These are phyloP conservation scores for Drosophila gunungcola DNA, from an alignment of 1,140 invertebrate genomes.

Conservation along the genomic window DNA sequence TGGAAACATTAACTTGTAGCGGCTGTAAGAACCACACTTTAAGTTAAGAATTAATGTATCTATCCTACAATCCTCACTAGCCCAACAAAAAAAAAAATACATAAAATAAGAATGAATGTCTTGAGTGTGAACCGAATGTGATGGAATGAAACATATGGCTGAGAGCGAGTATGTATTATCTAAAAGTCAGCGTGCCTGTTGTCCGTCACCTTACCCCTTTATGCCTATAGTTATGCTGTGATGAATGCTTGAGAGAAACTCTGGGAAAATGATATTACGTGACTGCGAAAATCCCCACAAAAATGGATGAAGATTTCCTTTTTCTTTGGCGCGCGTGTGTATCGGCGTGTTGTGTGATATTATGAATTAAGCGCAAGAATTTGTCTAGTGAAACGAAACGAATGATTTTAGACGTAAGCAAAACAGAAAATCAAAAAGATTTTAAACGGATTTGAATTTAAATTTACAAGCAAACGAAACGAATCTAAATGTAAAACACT, in stretches of 20 bases:
- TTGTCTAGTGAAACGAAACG: conserved; percentile 42
- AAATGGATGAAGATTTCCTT: conserved; percentile 31
- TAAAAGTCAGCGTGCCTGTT: conserved; percentile 30
- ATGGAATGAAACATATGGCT: conserved; percentile 30
- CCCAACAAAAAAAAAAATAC: conserved; percentile 3
- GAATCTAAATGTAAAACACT: conserved; percentile 35
- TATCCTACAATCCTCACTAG: conserved; percentile 16
- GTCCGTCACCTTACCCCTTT: conserved; percentile 21
- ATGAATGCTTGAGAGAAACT: conserved; percentile 40
- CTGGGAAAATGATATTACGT: conserved; percentile 27
- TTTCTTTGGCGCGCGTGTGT: conserved; percentile 68
- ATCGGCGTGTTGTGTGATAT: conserved; percentile 81
- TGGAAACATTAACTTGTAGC: conserved; percentile 60
- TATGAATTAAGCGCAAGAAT: conserved; percentile 70
- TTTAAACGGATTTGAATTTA: conserved; percentile 78
- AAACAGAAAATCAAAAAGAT: conserved; percentile 68
- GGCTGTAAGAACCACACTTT: conserved; percentile 31
- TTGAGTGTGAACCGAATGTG: conserved; percentile 38
- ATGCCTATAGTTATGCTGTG: conserved; percentile 48
- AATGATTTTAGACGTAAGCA: conserved; percentile 63
- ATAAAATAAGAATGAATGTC: conserved; percentile 23
- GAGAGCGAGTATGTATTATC: conserved; percentile 18
- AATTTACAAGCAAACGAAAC: conserved; percentile 35
- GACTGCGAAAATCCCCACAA: conserved; percentile 35
- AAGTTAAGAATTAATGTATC: conserved; percentile 31